These are phyloP conservation scores for Charina bottae DNA, from an alignment of 2,113 vertebrate species.

Conservation along the genomic window DNA sequence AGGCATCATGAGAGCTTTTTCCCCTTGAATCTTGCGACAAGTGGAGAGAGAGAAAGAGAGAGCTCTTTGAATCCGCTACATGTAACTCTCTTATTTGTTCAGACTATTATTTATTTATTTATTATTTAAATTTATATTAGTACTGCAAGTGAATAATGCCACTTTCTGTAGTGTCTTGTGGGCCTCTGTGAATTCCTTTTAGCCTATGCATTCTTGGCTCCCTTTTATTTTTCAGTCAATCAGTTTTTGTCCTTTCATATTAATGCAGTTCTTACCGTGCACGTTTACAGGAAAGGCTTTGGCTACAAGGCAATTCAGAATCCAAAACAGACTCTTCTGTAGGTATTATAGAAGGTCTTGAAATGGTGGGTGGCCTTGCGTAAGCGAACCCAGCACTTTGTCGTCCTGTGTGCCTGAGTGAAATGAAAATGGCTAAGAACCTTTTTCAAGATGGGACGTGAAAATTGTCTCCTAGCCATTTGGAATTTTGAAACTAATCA, in stretches of 20 bases:
- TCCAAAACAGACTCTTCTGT: background rate
- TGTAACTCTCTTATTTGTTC: background rate
- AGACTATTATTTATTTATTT: too few species aligned
- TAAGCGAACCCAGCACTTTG: background rate
- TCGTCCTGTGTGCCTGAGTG: background rate
- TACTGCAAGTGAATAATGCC: background rate
- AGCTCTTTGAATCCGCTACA: background rate
- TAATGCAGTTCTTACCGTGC: background rate
- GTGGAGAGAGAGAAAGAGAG: too few species aligned
- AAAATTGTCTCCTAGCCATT: background rate
- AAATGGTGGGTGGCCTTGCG: background rate
- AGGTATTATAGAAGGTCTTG: background rate
- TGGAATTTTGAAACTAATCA: background rate
- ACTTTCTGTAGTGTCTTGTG: background rate
- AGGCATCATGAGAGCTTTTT: background rate
- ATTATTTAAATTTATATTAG: too few species aligned
- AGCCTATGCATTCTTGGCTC: background rate
- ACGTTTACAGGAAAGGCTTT: background rate
- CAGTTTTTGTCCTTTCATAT: background rate
- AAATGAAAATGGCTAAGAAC: background rate
- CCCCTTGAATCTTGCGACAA: background rate
- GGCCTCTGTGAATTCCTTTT: background rate
- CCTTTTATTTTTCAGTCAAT: background rate
- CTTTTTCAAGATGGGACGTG: constrained; percentile 1
- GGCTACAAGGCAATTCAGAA: background rate